phyloP scores from a whole-genome alignment of 2,113 vertebrate genomes.

The Garra rufa region DNA sequence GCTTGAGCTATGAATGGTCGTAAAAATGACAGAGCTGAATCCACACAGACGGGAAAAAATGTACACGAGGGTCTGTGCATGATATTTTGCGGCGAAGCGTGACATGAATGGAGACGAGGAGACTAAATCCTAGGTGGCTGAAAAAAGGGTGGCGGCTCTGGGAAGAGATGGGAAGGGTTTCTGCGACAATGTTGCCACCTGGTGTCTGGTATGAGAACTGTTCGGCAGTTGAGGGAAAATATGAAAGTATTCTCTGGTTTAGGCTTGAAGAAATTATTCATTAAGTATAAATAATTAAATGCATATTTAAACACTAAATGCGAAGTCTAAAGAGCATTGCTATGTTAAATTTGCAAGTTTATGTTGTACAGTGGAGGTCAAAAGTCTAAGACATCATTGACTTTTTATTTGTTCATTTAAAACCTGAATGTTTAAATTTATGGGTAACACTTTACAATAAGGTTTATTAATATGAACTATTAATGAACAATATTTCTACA shows the following conservation, averaged over 20 bases:
- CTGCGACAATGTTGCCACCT: conserved; percentile 41
- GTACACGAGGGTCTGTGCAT: conserved; percentile 8
- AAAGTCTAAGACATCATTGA: not conserved
- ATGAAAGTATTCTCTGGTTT: not conserved
- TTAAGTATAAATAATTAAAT: not conserved
- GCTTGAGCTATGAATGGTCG: not conserved
- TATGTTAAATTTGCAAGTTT: not conserved
- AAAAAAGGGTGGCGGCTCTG: conserved; percentile 55
- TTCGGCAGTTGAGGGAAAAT: not conserved
- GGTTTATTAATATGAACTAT: no score
- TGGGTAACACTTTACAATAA: no score
- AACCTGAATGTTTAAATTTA: not conserved
- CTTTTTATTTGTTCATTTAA: not conserved
- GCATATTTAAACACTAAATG: not conserved
- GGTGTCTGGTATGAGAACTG: conserved; percentile 23
- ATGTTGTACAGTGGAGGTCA: not conserved
- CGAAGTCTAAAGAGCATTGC: not conserved
- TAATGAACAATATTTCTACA: no score
- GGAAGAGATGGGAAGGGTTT: not conserved
- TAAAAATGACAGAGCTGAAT: not conserved
- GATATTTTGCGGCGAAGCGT: conserved; percentile 53
- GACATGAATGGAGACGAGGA: conserved; percentile 55
- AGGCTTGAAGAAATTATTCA: not conserved
- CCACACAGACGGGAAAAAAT: not conserved
- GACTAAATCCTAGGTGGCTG: conserved; percentile 41